Base-by-base conservation (phyloP, 1,140 invertebrate species). In the Drosophila oshimai region DNA sequence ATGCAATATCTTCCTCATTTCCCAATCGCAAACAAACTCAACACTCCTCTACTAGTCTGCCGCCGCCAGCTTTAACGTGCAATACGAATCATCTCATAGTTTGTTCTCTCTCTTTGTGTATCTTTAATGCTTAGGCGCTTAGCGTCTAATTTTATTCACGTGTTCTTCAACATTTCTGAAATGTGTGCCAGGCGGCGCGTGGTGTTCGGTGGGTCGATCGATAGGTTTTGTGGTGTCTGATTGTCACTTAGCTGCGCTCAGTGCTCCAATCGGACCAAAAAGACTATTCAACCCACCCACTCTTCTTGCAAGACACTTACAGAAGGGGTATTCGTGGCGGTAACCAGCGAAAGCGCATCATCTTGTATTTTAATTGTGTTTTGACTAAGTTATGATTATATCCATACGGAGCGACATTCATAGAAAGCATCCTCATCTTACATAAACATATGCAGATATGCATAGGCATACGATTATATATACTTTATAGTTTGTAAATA, bases 71-170 rank as follows among this genome's bases (percentile, higher is more conserved):
- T 69, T 80, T 57, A 62, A 86, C 71, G 80, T 84, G 80, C 80
- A 84, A 84, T 84, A 84, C 72, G 42, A 73, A 73, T 45, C 81
- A 86, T 84, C 80, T 84, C 80, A 84, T 84, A 76, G 67, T 80
- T 68, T 72, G 39, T 61, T 58, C 37, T 67, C 28, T 61, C 65
- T 51, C 29, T 49, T 17, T 55, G 42, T 54, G 67, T 72, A 72
- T 60, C 41, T 50, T 61, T 49, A 72, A 71, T 71, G 42, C 41
- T 74, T 80, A 62, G 60, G 24, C 80, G 80, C 80, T 42, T 73
- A 87, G 80, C 81, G 81, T 87, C 20, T 39, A 31, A 45, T 65
- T 61, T 62, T 67, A 72, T 57, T 80, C 81, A 87, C 80, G 81
- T 87, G 65, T 70, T 69, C n/a, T 76, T 61, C 41, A 65, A 84